Evolutionary conservation across 2,113 vertebrate genomes (phyloP).

Genomic region (Bungarus multicinctus): DNA sequence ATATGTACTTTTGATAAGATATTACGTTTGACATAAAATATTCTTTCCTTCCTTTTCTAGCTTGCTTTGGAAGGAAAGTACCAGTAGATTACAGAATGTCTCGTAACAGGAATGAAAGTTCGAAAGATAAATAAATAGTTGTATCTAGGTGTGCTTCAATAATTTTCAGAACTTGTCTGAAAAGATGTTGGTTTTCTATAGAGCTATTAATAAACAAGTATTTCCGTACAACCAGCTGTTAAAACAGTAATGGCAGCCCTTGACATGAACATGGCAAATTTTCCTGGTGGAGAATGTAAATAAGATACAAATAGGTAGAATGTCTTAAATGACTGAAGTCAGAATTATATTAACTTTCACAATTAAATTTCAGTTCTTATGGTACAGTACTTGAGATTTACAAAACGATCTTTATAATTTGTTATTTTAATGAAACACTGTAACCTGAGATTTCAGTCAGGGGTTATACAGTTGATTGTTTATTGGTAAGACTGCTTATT

Average conservation of each 20-base stretch:
- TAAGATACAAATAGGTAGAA: slow-evolving; percentile 52
- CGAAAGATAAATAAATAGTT: neutral
- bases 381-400: slow-evolving; percentile 11
- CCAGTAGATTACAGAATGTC: neutral
- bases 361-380: slow-evolving; percentile 32
- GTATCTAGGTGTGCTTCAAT: neutral
- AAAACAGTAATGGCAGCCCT: slow-evolving; percentile 53
- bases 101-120: neutral
- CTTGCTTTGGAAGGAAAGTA: neutral
- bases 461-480: slow-evolving; percentile 6
- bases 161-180: slow-evolving; percentile 30
- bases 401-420: rapidly evolving
- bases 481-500: neutral
- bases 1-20: neutral
- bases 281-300: slow-evolving; percentile 48
- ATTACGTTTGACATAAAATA: neutral
- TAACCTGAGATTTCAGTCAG: neutral
- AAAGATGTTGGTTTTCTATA: slow-evolving; percentile 25
- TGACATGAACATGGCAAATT: slow-evolving; percentile 43
- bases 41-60: neutral
- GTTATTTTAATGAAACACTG: neutral
- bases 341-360: slow-evolving; percentile 34
- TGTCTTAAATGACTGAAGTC: slow-evolving; percentile 47
- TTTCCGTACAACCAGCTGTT: slow-evolving; percentile 59
- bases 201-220: slow-evolving; percentile 49